These are phyloP conservation scores for Oophaga pumilio DNA, from an alignment of 2,113 vertebrate species.

Conservation along the genomic window DNA sequence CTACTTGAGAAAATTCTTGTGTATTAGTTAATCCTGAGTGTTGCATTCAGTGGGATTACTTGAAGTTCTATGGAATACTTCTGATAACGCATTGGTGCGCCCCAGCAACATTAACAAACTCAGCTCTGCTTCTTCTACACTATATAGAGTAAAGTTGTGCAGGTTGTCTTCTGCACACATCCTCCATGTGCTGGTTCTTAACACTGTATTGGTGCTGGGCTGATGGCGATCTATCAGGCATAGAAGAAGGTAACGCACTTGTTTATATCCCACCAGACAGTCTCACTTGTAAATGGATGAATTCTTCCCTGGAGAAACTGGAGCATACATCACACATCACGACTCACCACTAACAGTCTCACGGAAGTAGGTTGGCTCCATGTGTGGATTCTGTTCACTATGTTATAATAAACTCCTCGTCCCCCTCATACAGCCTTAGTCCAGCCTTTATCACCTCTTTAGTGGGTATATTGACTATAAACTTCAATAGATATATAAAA, in stretches of 20 bases:
- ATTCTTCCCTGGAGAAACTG: slow-evolving; percentile 38
- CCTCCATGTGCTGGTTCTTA: not conserved
- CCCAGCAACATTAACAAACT: too few relatives aligned
- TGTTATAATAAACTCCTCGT: not conserved
- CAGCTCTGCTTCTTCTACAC: not conserved
- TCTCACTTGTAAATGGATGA: slow-evolving; percentile 49
- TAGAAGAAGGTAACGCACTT: slow-evolving; percentile 37
- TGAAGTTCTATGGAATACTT: not conserved
- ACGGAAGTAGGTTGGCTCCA: not conserved
- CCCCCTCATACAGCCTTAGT: not conserved
- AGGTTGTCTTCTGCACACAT: not conserved
- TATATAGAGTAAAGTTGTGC: not conserved
- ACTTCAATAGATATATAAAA: not conserved
- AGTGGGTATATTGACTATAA: not conserved
- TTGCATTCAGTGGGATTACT: too few relatives aligned
- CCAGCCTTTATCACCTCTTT: not conserved
- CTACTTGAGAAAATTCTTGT: not conserved
- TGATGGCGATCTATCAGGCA: not conserved
- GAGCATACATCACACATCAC: slow-evolving; percentile 23
- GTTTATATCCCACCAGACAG: slow-evolving; percentile 46
- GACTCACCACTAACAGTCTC: slow-evolving; percentile 1
- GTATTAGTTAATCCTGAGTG: not conserved
- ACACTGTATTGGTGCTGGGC: not conserved
- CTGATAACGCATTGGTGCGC: not conserved
- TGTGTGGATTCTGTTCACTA: not conserved